Base-by-base conservation (phyloP, 2,113 vertebrate species). In the Menidia beryllina region DNA sequence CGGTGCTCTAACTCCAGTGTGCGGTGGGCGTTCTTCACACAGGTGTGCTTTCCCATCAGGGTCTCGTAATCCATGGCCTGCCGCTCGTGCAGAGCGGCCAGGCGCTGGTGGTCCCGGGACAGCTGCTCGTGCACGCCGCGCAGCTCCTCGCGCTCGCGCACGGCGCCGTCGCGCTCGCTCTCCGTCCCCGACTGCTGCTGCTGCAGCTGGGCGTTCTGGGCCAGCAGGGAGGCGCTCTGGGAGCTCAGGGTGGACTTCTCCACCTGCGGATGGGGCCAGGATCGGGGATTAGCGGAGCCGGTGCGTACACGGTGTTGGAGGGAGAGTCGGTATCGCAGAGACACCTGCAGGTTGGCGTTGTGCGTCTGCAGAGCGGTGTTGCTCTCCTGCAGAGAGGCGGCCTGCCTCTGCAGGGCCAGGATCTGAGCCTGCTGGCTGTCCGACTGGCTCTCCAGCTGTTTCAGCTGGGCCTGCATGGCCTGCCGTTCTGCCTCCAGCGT, bases 401-500 rank as follows among this genome's bases (percentile, higher is more conserved):
- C 96, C 87, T 99, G 98, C 36, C 95, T 93, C 91, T 99, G 98
- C 85, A 99, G 95, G 17, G 96, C 94, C 20, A 97, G 91, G 81
- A 99, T 95, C 89, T 99, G 98, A 59, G 96, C 95, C 92, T 98
- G 98, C 69, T 98, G 93, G 76, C 96, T 95, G 83, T 82, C 95
- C 47, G 92, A 97, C 92, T 99, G 98, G 2, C 93, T 94, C 84
- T 98, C 96, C 47, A 98, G 94, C 78, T 98, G 98, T 87, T 94
- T 97, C 56, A 97, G 82, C 52, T 98, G 97, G 3, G 94, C 94
- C 91, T 96, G 96, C 85, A 95, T 82, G 0, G 96, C 96, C 91
- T 97, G 96, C 43, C 96, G 96, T 89, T 99, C 97, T 10, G 98
- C 97, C 86, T 98, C 97, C 69, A 99, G 92, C 1, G 97, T 99